Evolutionary conservation across 92 coral and sea anemone genomes (phyloP), one percentile per base, ranked within the genome.

Genomic region (Porites cylindrica): DNA sequence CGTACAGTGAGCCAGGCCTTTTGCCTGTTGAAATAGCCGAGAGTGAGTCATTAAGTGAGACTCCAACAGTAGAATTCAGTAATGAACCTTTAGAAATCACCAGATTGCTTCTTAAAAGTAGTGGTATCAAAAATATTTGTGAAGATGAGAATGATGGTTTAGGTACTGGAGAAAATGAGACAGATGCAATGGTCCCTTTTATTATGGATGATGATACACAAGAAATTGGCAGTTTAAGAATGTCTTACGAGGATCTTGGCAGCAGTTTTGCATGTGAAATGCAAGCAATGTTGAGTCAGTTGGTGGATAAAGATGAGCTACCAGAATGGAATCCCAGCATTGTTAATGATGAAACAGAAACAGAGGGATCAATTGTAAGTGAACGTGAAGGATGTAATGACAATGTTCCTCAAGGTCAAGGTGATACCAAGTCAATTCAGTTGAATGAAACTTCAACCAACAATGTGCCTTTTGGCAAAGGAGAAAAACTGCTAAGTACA

Each of bases 251-350:
- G 67, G 93, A 92, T 66, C 52, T 95, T 10, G 92, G 96, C 32
- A 76, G 90, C 70, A 91, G 93, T 82, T 95, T 95, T 89, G 98
- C 94, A 32, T 81, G 91, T 18, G 98, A 95, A 78, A 93, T 95
- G 96, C 91, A 94, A 79, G 83, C 93, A 71, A 62, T 95, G 83
- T 21, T 95, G 80, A 86, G 89, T 20, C 78, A 91, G 65, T 87
- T 92, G 65, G 82, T 65, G 61, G 82, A 82, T 50, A 69, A 68
- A 18, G 83, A 52, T 51, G 70, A 58, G 21, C 60, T 17, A 29
- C 70, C 67, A 24, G 59, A 53, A 19, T 56, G 43, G 83, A 77
- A 85, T 77, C 75, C 3, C 26, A 76, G 64, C 16, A 60, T 50
- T 65, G 68, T 24, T 9, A 77, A 59, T 58, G 26, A 51, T 77